Evolutionary conservation across 2,113 vertebrate species (phyloP).

Genomic region (Tachycineta bicolor): DNA sequence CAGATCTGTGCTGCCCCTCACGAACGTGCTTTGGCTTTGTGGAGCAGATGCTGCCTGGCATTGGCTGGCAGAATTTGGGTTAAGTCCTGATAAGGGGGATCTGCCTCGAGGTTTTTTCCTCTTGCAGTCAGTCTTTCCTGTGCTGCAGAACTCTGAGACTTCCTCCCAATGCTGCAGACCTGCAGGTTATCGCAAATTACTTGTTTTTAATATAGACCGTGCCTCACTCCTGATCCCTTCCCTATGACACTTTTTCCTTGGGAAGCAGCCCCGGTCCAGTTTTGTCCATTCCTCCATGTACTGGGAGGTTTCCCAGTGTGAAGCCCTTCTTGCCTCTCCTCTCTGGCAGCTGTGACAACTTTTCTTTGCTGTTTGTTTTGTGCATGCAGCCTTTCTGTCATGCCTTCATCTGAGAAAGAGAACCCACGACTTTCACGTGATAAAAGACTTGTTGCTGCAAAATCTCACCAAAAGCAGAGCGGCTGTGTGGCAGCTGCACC

Average conservation of each 20-base stretch:
- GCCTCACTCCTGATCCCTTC: background rate
- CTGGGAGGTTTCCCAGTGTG: background rate
- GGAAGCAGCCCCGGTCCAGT: background rate
- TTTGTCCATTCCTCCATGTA: background rate
- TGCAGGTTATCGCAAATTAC: background rate
- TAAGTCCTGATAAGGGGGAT: background rate
- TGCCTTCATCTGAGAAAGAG: background rate
- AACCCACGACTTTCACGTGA: background rate
- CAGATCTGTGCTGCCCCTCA: background rate
- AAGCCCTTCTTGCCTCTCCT: background rate
- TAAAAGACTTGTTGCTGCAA: background rate
- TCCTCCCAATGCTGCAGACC: background rate
- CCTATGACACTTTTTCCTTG: background rate
- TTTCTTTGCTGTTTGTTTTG: background rate
- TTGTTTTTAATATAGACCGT: background rate
- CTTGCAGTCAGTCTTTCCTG: background rate
- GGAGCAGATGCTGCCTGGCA: background rate
- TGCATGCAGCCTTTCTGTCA: background rate
- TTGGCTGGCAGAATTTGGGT: background rate
- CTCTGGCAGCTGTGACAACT: background rate
- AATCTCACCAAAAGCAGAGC: background rate
- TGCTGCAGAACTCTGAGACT: background rate
- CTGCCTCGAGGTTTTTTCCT: background rate
- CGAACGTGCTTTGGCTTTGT: accelerated
- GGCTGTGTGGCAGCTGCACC: background rate